These are phyloP conservation scores for Xylophagus ater DNA, from an alignment of 2,888 invertebrate species.

Conservation along the genomic window DNA sequence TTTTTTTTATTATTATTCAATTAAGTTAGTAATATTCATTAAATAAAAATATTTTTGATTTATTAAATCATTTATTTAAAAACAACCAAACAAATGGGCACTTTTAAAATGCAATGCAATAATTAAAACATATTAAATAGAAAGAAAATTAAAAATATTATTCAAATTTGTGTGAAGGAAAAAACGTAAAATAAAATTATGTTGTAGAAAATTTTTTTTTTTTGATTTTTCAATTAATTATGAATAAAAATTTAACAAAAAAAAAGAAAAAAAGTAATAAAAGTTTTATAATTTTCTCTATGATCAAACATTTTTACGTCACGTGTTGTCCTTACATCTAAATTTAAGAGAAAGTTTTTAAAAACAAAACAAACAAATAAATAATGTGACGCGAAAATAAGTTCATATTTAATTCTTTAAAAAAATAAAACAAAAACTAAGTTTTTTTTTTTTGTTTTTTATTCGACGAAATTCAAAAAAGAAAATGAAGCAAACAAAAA, in stretches of 20 bases:
- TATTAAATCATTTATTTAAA: no score
- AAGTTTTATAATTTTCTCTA: slow-evolving; percentile 9
- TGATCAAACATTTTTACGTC: slow-evolving; percentile 13
- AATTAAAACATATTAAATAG: no score
- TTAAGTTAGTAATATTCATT: no score
- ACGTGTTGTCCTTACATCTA: slow-evolving; percentile 13
- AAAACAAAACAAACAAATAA: not conserved
- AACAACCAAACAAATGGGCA: no score
- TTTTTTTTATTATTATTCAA: no score
- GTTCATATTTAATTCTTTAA: not conserved
- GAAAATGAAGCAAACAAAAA: not conserved
- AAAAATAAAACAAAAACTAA: no score
- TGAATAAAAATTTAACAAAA: slow-evolving; percentile 7
- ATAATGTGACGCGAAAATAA: not conserved
- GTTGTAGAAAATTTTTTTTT: slow-evolving; percentile 7
- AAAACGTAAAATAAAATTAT: not conserved
- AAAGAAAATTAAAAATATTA: no score
- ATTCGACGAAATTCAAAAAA: no score
- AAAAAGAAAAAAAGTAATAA: not conserved
- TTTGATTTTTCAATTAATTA: slow-evolving; percentile 6
- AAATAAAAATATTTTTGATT: no score
- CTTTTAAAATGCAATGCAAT: no score
- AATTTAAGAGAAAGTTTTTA: slow-evolving; percentile 6
- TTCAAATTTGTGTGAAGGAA: no score
- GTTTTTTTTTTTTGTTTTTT: no score